Conservation (phyloP, 2,888 invertebrate genomes). For the Phyllotreta striolata region DNA sequence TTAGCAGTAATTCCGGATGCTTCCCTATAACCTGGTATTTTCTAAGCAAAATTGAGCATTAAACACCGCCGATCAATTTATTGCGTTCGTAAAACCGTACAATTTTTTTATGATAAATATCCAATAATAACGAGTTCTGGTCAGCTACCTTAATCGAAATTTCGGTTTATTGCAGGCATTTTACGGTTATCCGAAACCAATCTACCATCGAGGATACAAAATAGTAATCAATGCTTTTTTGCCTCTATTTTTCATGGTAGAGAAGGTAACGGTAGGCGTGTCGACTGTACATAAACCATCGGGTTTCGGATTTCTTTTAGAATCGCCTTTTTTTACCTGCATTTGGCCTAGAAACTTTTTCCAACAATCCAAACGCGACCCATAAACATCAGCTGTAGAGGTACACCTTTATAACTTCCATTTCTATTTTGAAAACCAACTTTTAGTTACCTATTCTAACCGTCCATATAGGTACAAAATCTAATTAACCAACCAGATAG, state of each 20-base stretch:
- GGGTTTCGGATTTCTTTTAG: constrained; percentile 14
- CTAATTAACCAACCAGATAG: no score
- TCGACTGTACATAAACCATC: constrained; percentile 9
- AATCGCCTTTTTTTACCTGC: constrained; percentile 24
- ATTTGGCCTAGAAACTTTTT: constrained; percentile 22
- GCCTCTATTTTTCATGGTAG: constrained; percentile 17
- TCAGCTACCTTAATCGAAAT: constrained; percentile 30
- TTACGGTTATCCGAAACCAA: constrained; percentile 30
- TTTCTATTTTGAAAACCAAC: background rate
- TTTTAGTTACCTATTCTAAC: background rate
- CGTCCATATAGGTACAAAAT: no score
- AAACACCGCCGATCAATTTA: constrained; percentile 10
- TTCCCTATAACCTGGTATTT: no score
- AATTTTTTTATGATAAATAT: constrained; percentile 26
- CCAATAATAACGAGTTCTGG: constrained; percentile 25
- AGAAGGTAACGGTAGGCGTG: constrained; percentile 19
- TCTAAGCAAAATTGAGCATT: no score
- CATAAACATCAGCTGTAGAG: background rate
- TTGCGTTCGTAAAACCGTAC: constrained; percentile 17
- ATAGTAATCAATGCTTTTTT: constrained; percentile 23
- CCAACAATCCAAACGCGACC: constrained; percentile 12
- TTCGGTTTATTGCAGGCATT: constrained; percentile 27
- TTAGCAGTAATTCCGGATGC: no score
- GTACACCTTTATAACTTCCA: constrained; percentile 10
- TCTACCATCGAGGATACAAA: constrained; percentile 28